Evolutionary conservation across 2,888 invertebrate genomes (phyloP), one percentile per base, ranked within the genome.

Genomic region (Pardosa pseudoannulata): DNA sequence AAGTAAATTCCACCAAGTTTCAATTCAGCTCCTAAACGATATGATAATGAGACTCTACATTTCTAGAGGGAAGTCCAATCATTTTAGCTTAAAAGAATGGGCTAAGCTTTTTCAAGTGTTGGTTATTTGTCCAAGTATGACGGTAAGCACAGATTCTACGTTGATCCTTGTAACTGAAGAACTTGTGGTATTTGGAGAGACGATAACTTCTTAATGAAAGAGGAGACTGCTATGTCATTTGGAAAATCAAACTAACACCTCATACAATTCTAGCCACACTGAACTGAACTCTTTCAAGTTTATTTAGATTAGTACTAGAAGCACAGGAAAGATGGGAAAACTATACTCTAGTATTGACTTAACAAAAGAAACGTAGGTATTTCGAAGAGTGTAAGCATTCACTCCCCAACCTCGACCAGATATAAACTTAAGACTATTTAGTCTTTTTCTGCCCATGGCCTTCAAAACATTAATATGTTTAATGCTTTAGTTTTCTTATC

Each of bases 371-470:
- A 31, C 16, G 28, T 64, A 1, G 9, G 23, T n/a, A 31, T 7
- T 64, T 0, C 32, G 29, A 9, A 67, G 16, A 23, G 31, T 31
- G 67, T 16, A 3, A 23, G 23, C 67, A 0, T 67, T 31, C 13
- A 3, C 29, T 31, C 67, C 31, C 31, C 67, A 31, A 5, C 9
- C 6, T 6, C 1, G n/a, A 67, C 67, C 31, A 31, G 31, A 67
- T 29, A 67, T 67, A n/a, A 31, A 67, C n/a, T 67, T 67, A 0
- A 67, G 32, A 31, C 29, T 67, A 31, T 67, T 67, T 16, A 31
- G 67, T 9, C 67, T 67, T 0, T 67, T 67, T n/a, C 67, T 67
- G 7, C 3, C 32, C 3, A 31, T 67, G 32, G 32, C 27, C 62
- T 27, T 27, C 0, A 0, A 27, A 13, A 5, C 27, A 16, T 62